Evolutionary conservation across 2,113 vertebrate genomes (phyloP).

Genomic region (Ariopsis seemanni): DNA sequence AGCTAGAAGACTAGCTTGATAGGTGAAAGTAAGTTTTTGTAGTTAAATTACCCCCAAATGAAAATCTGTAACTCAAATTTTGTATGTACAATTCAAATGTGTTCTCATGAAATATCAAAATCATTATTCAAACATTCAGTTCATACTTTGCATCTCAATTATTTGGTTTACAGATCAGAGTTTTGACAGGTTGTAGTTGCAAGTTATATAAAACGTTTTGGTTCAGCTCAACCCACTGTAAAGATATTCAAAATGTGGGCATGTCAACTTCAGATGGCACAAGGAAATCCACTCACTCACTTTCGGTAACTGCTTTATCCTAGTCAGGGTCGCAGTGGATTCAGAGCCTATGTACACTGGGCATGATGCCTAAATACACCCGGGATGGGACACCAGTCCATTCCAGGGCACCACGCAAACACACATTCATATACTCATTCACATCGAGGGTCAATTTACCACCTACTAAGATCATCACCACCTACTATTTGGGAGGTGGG

Average conservation of each 20-base stretch:
- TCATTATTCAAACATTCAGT: not conserved
- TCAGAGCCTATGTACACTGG: not conserved
- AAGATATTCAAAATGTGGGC: not conserved
- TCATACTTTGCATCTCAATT: not conserved
- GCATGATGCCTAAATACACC: not conserved
- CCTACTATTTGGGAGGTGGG: not conserved
- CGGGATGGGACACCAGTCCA: not conserved
- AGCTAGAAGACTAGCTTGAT: not conserved
- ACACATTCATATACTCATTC: not conserved
- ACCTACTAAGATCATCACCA: not conserved
- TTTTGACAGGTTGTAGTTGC: not conserved
- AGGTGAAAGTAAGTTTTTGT: not conserved
- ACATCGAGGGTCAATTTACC: not conserved
- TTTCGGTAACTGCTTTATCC: not conserved
- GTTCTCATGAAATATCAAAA: not conserved
- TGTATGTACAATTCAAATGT: not conserved
- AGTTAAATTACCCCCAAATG: not conserved
- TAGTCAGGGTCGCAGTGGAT: not conserved
- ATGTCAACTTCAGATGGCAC: not conserved
- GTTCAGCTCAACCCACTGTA: not conserved
- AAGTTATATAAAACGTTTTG: not conserved
- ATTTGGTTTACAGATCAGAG: not conserved
- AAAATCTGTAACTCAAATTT: not conserved
- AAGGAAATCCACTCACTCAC: not conserved
- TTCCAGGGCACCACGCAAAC: not conserved